Evolutionary conservation across 2,888 invertebrate genomes (phyloP).

Genomic region (Ormyrus nitidulus): DNA sequence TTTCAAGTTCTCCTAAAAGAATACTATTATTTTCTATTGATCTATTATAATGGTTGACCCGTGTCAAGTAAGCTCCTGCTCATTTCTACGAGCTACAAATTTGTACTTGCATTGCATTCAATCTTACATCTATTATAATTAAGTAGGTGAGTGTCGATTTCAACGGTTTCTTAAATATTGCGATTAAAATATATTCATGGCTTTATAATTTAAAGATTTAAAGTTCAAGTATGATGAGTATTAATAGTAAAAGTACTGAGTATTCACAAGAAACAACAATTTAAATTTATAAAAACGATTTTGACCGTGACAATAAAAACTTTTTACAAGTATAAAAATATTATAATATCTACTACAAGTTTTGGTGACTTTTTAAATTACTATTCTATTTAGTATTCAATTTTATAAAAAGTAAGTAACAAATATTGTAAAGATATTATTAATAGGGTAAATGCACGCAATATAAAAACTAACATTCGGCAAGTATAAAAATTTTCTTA

Average conservation of each 20-base stretch:
- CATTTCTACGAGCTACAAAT: conserved; percentile 22
- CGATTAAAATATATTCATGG: no score
- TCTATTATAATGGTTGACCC: conserved; percentile 28
- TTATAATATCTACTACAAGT: conserved; percentile 40
- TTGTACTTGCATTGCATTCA: conserved; percentile 41
- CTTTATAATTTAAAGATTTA: conserved; percentile 6
- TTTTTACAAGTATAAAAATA: conserved; percentile 18
- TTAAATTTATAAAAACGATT: neutral
- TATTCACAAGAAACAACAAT: no score
- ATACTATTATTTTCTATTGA: conserved; percentile 13
- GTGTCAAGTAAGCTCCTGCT: conserved; percentile 22
- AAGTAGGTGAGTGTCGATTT: no score
- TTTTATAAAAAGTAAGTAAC: conserved; percentile 36
- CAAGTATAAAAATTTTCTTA: no score
- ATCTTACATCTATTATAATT: neutral
- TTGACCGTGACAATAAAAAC: conserved; percentile 20
- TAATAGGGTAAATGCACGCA: conserved; percentile 46
- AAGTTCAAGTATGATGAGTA: neutral
- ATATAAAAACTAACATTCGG: no score
- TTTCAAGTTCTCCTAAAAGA: conserved; percentile 19
- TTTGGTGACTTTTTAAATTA: conserved; percentile 42
- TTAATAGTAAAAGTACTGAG: neutral
- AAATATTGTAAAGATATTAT: neutral
- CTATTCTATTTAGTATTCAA: conserved; percentile 8
- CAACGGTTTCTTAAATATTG: no score